Base-by-base conservation (phyloP, 2,797 vertebrate species). In the Erethizon dorsatum region DNA sequence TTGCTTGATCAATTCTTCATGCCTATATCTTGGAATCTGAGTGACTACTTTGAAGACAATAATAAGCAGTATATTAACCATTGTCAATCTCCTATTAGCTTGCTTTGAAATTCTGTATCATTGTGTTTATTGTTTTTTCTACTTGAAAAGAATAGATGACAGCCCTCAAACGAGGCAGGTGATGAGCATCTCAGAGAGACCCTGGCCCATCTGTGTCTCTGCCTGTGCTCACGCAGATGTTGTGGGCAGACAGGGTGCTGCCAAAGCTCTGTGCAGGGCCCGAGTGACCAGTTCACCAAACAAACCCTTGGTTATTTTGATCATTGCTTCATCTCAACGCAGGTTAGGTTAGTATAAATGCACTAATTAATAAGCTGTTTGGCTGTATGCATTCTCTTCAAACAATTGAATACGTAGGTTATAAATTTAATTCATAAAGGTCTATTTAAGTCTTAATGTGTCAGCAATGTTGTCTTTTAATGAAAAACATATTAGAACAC, bases 311-410 rank as follows among this genome's bases (percentile, higher is more conserved):
- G 78, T 73, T 71, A 57, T 69, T 20, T 78, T 79, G 56, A 75
- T 67, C 13, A 54, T 22, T 79, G 9, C 24, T 93, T 87, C 18
- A 75, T 87, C 87, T 77, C 54, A 80, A 22, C 20, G 47, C 69
- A 47, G 12, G 73, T 91, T 93, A 90, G 50, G 37, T 31, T 57
- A 57, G 28, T 24, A 91, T 63, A 83, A 63, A 73, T 54, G 28
- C n/a, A 83, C 67, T 96, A 87, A 75, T 31, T 83, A 89, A 79
- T 83, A 86, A 92, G 57, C 37, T 67, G 33, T n/a, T n/a, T 69
- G 17, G 33, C n/a, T 69, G 17, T n/a, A 61, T 83, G 20, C 15
- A 82, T 90, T 88, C 95, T 94, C 77, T 82, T 82, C 84, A 59
- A 86, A 87, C 22, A 12, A 91, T 61, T 82, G 77, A 85, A 73